Evolutionary conservation across 2,113 vertebrate genomes (phyloP).

Genomic region (Aegithalos caudatus): DNA sequence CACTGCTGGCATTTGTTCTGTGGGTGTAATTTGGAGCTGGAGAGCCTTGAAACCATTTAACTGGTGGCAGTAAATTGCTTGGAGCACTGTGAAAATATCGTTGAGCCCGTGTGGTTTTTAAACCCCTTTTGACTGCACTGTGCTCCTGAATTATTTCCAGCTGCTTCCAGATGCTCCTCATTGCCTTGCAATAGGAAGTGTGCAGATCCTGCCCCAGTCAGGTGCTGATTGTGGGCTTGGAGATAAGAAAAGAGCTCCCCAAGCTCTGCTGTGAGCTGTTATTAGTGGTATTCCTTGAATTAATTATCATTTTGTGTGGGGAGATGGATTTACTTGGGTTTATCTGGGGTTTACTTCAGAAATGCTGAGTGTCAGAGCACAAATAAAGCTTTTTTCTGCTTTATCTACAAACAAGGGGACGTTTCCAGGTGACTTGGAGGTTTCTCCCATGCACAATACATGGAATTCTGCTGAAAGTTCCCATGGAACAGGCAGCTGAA

Average conservation of each 20-base stretch:
- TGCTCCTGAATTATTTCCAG: conserved; percentile 91
- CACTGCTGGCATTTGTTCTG: conserved; percentile 53
- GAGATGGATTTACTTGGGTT: neutral
- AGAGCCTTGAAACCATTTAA: conserved; percentile 76
- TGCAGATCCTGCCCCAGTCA: conserved; percentile 11
- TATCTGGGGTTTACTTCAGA: neutral
- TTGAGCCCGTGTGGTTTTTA: conserved; percentile 86
- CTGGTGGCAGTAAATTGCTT: conserved; percentile 84
- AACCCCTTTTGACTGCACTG: conserved; percentile 78
- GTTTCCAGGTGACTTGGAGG: neutral
- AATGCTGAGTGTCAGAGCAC: neutral
- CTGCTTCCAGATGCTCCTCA: conserved; percentile 82
- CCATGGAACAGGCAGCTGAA: neutral
- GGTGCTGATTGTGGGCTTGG: neutral
- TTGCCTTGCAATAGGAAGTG: conserved; percentile 49
- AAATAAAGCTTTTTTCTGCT: neutral
- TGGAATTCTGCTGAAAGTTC: neutral
- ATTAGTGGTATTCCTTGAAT: neutral
- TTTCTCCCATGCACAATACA: neutral
- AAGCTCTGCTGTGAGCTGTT: neutral
- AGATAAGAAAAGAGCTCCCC: neutral
- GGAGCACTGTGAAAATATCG: conserved; percentile 88
- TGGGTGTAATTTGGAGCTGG: conserved; percentile 72
- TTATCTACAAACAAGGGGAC: neutral
- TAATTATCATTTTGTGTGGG: neutral